Percentiles rank a stretch among this genome's conserved stretches.
Conservation (phyloP, 2,797 vertebrate genomes). For the Geotrypetes seraphini region DNA sequence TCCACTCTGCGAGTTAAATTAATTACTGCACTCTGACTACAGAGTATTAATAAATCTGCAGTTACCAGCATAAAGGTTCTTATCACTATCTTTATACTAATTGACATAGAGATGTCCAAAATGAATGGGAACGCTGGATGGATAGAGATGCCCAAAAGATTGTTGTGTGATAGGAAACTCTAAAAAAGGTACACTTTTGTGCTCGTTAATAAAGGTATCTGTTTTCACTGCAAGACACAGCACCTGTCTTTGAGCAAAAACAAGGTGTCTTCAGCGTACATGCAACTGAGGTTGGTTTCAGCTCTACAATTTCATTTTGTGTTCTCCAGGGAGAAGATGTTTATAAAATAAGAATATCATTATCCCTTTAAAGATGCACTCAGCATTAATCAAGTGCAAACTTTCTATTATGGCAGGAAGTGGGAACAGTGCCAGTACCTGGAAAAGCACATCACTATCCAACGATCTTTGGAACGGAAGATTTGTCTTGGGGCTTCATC, state of each 20-base stretch:
- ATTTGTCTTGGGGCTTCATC: too few species aligned
- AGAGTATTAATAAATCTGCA: conserved; percentile 18
- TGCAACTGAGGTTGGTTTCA: conserved; percentile 10
- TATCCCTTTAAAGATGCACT: conserved; percentile 13
- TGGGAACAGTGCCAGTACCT: conserved; percentile 8
- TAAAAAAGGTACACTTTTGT: conserved; percentile 4
- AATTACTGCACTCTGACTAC: conserved; percentile 5
- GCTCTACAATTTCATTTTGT: conserved; percentile 8
- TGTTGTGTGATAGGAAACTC: conserved; percentile 6
- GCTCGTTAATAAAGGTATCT: conserved; percentile 13
- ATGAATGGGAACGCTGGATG: conserved; percentile 10
- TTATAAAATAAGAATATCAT: conserved; percentile 14
- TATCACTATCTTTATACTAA: conserved; percentile 10
- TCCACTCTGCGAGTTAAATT: conserved; percentile 13
- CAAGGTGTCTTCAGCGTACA: conserved; percentile 7
- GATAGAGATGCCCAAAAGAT: conserved; percentile 12
- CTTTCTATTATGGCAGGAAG: conserved; percentile 6
- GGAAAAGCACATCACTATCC: conserved; percentile 7
- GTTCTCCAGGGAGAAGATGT: conserved; percentile 15
- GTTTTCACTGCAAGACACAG: conserved; percentile 7
- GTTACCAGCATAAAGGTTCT: conserved; percentile 19
- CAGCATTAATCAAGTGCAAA: conserved; percentile 14
- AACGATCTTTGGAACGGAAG: too few species aligned
- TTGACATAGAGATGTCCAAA: conserved; percentile 15
- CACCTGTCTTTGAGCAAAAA: conserved; percentile 15